These are phyloP conservation scores for Damaliscus lunatus DNA, from an alignment of 2,113 vertebrate genomes.

Conservation along the genomic window DNA sequence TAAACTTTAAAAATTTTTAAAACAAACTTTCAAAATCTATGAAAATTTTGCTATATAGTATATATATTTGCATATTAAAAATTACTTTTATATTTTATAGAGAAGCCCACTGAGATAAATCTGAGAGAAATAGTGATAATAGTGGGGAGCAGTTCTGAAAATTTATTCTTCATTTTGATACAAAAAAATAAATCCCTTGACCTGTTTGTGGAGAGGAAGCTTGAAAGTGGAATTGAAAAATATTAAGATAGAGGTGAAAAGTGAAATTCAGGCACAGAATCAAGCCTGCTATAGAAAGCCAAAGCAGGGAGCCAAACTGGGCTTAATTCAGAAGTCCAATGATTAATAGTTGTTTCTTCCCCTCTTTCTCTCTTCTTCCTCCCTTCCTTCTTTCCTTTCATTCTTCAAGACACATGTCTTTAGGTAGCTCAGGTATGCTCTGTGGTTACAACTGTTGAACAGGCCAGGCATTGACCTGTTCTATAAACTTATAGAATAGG, in stretches of 20 bases:
- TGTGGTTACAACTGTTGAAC: neutral
- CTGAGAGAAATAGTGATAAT: neutral
- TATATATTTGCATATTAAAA: neutral
- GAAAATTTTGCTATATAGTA: neutral
- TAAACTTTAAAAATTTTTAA: neutral
- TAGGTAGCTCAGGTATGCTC: neutral
- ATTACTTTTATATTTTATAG: neutral
- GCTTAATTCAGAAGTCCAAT: neutral
- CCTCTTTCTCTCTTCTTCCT: neutral
- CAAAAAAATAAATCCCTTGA: neutral
- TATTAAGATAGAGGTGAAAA: neutral
- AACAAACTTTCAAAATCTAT: neutral
- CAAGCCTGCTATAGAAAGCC: neutral
- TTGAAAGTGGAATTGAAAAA: neutral
- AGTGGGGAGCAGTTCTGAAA: neutral
- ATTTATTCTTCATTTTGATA: neutral
- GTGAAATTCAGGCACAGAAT: neutral
- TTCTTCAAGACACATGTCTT: neutral
- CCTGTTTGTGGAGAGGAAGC: neutral
- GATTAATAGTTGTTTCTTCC: neutral
- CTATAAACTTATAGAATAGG: neutral
- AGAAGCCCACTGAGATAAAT: neutral
- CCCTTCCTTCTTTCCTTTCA: no score
- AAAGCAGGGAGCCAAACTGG: neutral
- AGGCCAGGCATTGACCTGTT: neutral